Base-by-base conservation (phyloP, 2,113 vertebrate genomes). In the Siniperca chuatsi region DNA sequence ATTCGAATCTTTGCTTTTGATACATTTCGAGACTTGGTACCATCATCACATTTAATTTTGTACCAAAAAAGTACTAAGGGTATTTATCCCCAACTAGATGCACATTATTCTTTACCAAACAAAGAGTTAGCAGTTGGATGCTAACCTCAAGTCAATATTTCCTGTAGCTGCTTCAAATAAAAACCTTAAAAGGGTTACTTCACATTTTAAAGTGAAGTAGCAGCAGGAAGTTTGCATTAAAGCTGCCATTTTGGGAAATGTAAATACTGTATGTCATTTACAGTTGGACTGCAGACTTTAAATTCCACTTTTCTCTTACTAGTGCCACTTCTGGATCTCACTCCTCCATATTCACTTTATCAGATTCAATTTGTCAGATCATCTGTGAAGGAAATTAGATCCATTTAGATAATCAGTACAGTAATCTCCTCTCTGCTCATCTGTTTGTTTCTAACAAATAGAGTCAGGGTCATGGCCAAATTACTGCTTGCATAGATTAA, bases 351-450 rank as follows among this genome's bases (percentile, higher is more conserved):
- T 72, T 66, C 7, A 69, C 72, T 58, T 73, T 23, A 48, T 46
- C 72, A 40, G 29, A 16, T 57, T 62, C 0, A 68, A 54, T 42
- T 40, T 2, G 29, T 55, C 62, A 29, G 21, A 23, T 60, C 0
- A n/a, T 66, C 44, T 52, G 11, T 23, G 35, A 29, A 44, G 10
- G 20, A 55, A 58, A 70, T 73, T 29, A 29, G 29, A 52, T 75
- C 60, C 81, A 82, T 76, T 82, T 71, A 78, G 70, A 82, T 78
- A 64, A 86, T 81, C 77, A 52, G 52, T 21, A 6, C 55, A 29
- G 42, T 65, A 79, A 87, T 85, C 82, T 77, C 46, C 25, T 42
- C 75, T 50, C 60, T 69, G 37, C 75, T 76, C 66, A 67, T 76
- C 78, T 64, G 75, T 75, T 62, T 83, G 75, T 68, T 48, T 62